Percentiles rank a stretch among this genome's conserved stretches.
These are phyloP conservation scores for Acropternis orthonyx DNA, from an alignment of 2,797 vertebrate genomes.

Conservation along the genomic window DNA sequence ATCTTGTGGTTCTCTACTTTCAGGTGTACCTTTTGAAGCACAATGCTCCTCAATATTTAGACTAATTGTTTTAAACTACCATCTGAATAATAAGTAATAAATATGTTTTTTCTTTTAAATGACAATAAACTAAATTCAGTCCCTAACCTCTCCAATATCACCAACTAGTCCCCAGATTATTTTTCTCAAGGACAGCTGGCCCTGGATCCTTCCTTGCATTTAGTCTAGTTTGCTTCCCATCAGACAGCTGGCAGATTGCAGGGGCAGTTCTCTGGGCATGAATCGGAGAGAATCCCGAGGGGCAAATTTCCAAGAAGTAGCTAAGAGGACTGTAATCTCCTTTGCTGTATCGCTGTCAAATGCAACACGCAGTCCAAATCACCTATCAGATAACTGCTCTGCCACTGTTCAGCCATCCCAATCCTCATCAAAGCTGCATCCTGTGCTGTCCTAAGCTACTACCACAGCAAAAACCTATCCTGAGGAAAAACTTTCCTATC, in stretches of 20 bases:
- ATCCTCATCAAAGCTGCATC: not conserved
- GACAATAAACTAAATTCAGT: not conserved
- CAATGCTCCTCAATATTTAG: conserved; percentile 1
- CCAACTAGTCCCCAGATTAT: not conserved
- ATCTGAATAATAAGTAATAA: conserved; percentile 1
- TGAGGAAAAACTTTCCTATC: not conserved
- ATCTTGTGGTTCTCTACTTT: conserved; percentile 4
- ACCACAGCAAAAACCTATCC: not conserved
- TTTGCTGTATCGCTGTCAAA: not conserved
- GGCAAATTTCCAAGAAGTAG: not conserved
- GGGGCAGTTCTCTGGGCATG: not conserved
- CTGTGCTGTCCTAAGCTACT: not conserved
- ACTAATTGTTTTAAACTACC: conserved; percentile 46
- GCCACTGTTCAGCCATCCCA: not conserved
- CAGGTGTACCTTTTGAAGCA: conserved; percentile 13
- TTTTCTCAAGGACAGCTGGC: not conserved
- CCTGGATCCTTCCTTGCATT: not conserved
- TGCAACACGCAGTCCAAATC: not conserved
- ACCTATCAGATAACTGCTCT: not conserved
- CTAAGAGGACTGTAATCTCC: not conserved
- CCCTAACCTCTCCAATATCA: not conserved
- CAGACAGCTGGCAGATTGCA: not conserved
- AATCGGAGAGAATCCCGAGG: not conserved
- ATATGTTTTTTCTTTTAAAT: not conserved
- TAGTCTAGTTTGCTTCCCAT: not conserved